Base-by-base conservation (phyloP, 2,888 invertebrate species). In the Drosophila yooni region DNA sequence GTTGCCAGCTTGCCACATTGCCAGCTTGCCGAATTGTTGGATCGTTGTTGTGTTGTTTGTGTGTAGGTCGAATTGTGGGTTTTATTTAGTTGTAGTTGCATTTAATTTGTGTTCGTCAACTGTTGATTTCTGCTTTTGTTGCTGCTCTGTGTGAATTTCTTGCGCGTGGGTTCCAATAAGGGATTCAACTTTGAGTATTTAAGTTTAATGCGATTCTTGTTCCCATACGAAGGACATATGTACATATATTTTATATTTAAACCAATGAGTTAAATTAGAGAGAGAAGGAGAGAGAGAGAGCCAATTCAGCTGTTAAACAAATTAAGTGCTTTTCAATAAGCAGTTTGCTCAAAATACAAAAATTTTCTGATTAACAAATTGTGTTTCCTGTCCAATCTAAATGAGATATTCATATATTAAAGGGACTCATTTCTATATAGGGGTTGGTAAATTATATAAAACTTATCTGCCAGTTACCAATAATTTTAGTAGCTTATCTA, bases 41-140 rank as follows among this genome's bases (percentile, higher is more conserved):
- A 54, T 56, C 25, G 57, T 43, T 57, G 38, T 2, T 11, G 31
- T 10, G 10, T 21, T 34, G 21, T 53, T 2, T 34, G 25, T 27
- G 43, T 61, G 60, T 54, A 31, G 33, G 46, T 61, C 31, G 56
- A 21, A 27, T 60, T 73, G 52, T 61, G 71, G 54, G 40, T 54
- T 58, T 67, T 48, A 70, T 68, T 67, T 68, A 62, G 60, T 46
- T 73, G 56, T 61, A 52, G 54, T 57, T 66, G 18, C 38, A 66
- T 71, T 61, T 53, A 36, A 50, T 48, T 70, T 61, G 27, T 61
- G 33, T 31, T 29, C 6, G 7, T 46, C 53, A 54, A 43, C 46
- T 57, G 57, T 57, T 57, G 43, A 43, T 43, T 62, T 43, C 33
- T 31, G 36, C 8, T 46, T 33, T 7, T 10, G 21, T n/a, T 50